phyloP scores from a whole-genome alignment of 2,797 vertebrate genomes.

The Sebastes hopkinsi region DNA sequence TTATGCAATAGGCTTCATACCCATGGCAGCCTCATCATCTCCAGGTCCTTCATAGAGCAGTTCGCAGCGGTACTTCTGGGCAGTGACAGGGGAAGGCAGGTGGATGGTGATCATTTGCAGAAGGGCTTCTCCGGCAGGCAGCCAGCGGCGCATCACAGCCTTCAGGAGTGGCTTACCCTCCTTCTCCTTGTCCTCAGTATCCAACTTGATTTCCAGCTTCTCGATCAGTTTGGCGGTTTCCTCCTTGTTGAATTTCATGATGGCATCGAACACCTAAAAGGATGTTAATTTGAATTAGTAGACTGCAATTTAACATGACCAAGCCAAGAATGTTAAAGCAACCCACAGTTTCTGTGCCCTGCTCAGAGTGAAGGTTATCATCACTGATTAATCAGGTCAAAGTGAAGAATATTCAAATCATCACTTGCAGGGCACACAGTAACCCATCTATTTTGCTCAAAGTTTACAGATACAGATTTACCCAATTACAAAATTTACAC shows the following conservation, averaged over 20 bases:
- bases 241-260: conserved; percentile 96
- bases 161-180: conserved; percentile 95
- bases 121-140: conserved; percentile 93
- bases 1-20: conserved; percentile 72
- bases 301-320: background rate
- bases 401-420: conserved; percentile 96
- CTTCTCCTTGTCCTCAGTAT: conserved; percentile 91
- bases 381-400: conserved; percentile 94
- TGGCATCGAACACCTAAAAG: conserved; percentile 90
- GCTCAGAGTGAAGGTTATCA: conserved; percentile 84
- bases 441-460: background rate
- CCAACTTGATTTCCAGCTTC: conserved; percentile 94
- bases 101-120: conserved; percentile 99
- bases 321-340: fast-evolving
- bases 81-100: conserved; percentile 94
- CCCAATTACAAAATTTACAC: background rate
- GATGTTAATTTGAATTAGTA: background rate
- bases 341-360: background rate
- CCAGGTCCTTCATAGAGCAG: conserved; percentile 94
- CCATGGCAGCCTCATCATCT: conserved; percentile 94
- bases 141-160: conserved; percentile 97
- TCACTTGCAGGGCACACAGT: conserved; percentile 76
- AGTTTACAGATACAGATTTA: background rate
- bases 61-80: conserved; percentile 95
- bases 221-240: conserved; percentile 89